Conservation (phyloP, 2,797 vertebrate species). For the Falco concolor region DNA sequence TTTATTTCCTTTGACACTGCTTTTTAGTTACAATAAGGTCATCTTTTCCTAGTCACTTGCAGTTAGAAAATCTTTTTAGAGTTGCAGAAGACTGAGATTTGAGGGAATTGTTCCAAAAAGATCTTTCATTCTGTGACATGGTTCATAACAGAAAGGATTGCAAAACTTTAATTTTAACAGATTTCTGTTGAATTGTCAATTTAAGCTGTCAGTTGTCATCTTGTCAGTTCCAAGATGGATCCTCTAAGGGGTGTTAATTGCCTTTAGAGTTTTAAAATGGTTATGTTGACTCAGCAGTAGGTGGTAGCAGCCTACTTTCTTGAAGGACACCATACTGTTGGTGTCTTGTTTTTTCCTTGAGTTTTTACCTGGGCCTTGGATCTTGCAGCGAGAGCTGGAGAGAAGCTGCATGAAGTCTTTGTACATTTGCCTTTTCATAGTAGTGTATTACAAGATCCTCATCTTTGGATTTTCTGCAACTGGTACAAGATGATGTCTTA, state of each 20-base stretch:
- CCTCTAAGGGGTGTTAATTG: background rate
- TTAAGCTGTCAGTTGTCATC: conserved; percentile 13
- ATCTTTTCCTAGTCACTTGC: background rate
- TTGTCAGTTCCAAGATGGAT: background rate
- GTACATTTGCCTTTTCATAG: background rate
- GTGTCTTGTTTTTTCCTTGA: background rate
- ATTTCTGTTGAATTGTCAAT: background rate
- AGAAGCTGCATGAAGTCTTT: background rate
- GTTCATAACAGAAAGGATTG: background rate
- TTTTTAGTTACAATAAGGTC: background rate
- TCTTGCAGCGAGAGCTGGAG: background rate
- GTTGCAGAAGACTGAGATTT: background rate
- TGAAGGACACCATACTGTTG: background rate
- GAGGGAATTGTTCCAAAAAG: background rate
- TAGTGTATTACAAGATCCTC: background rate
- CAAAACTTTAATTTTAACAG: background rate
- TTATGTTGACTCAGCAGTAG: background rate
- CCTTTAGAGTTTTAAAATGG: background rate
- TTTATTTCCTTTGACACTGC: background rate
- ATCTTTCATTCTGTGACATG: background rate
- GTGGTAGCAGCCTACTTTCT: background rate
- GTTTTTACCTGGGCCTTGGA: background rate
- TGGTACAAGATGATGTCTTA: background rate
- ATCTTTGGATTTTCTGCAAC: background rate
- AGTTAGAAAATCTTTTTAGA: background rate